These are phyloP conservation scores for Ligdia adustata DNA, from an alignment of 2,888 invertebrate species.

Conservation along the genomic window DNA sequence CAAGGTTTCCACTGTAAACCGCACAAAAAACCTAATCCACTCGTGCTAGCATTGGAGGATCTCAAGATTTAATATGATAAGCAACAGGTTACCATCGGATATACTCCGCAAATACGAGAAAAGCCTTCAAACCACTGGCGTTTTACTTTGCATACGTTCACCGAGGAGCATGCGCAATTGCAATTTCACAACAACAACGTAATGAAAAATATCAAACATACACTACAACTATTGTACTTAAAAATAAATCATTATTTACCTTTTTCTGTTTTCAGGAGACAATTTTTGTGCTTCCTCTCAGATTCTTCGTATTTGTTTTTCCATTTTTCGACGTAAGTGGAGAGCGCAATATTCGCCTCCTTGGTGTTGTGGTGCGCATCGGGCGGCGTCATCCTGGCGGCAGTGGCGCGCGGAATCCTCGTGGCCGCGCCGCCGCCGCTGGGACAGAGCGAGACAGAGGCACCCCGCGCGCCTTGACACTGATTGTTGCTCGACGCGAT, in stretches of 20 bases:
- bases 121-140: slow-evolving; percentile 66
- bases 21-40: slow-evolving; percentile 36
- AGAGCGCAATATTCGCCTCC: slow-evolving; percentile 77
- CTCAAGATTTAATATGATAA: slow-evolving; percentile 68
- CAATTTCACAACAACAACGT: slow-evolving; percentile 32
- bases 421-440: slow-evolving; percentile 59
- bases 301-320: slow-evolving; percentile 88
- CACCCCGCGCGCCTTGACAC: slow-evolving; percentile 75
- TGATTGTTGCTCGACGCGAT: slow-evolving; percentile 81
- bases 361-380: slow-evolving; percentile 77
- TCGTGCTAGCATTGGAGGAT: slow-evolving; percentile 56
- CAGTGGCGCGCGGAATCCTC: slow-evolving; percentile 80
- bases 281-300: slow-evolving; percentile 86
- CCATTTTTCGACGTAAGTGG: slow-evolving; percentile 85
- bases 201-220: slow-evolving; percentile 37
- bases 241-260: slow-evolving; percentile 75
- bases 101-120: slow-evolving; percentile 76
- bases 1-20: slow-evolving; percentile 10
- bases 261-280: slow-evolving; percentile 88
- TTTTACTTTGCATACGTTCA: slow-evolving; percentile 71
- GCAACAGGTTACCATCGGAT: slow-evolving; percentile 79
- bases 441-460: slow-evolving; percentile 72
- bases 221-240: slow-evolving; percentile 32
- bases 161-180: slow-evolving; percentile 71
- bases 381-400: slow-evolving; percentile 79